Percentiles rank a stretch among this genome's conserved stretches.
phyloP scores from a whole-genome alignment of 2,113 vertebrate species.

The Mirounga angustirostris region DNA sequence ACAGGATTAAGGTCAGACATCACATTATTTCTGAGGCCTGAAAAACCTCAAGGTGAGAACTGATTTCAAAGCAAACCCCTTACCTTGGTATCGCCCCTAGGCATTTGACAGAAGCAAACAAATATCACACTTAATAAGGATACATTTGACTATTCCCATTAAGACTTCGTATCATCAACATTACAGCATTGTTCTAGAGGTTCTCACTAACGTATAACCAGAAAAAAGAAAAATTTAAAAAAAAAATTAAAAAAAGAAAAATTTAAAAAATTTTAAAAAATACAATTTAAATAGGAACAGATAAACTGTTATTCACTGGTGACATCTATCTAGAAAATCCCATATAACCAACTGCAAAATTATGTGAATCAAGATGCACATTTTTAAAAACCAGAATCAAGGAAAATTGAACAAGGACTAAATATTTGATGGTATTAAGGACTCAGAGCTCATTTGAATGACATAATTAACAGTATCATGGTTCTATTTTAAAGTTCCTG shows the following conservation, averaged over 20 bases:
- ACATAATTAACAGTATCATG: neutral
- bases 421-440: neutral
- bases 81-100: neutral
- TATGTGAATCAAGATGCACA: neutral
- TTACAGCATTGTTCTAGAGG: neutral
- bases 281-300: neutral
- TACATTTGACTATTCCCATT: neutral
- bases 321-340: neutral
- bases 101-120: neutral
- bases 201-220: neutral
- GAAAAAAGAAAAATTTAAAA: neutral
- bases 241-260: neutral
- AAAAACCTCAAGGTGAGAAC: neutral
- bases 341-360: conserved; percentile 12
- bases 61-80: neutral
- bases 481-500: neutral
- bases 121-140: neutral
- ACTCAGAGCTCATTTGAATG: neutral
- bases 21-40: neutral
- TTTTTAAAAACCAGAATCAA: neutral
- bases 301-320: neutral
- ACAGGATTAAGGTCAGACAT: neutral
- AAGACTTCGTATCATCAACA: neutral
- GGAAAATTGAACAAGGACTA: neutral
- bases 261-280: neutral